Conservation (phyloP, 1,140 invertebrate genomes). For the Lysiphlebus fabarum region DNA sequence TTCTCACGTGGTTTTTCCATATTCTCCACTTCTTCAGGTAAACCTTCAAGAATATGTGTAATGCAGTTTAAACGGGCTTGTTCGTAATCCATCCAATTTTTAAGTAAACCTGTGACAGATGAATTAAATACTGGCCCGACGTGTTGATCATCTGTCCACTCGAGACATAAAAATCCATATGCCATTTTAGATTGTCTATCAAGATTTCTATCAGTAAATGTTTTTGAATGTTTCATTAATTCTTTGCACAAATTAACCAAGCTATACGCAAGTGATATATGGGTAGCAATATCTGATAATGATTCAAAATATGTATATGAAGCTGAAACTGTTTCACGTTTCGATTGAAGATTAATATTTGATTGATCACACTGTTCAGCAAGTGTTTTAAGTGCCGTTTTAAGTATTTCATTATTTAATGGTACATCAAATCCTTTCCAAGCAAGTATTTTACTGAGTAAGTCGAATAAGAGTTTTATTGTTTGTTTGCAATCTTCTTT, state of each 20-base stretch:
- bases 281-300: slow-evolving; percentile 40
- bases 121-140: slow-evolving; percentile 33
- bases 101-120: slow-evolving; percentile 38
- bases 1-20: slow-evolving; percentile 57
- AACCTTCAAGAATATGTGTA: slow-evolving; percentile 52
- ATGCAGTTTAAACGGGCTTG: slow-evolving; percentile 48
- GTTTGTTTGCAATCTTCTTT: slow-evolving; percentile 58
- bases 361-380: slow-evolving; percentile 36
- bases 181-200: slow-evolving; percentile 47
- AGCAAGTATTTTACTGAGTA: slow-evolving; percentile 63
- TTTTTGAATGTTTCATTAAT: slow-evolving; percentile 46
- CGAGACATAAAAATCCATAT: slow-evolving; percentile 40
- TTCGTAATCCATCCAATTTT: slow-evolving; percentile 51
- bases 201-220: slow-evolving; percentile 35
- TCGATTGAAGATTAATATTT: slow-evolving; percentile 36
- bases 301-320: slow-evolving; percentile 49
- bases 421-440: slow-evolving; percentile 72
- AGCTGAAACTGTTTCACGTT: slow-evolving; percentile 45
- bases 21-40: slow-evolving; percentile 53
- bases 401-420: slow-evolving; percentile 58
- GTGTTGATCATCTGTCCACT: slow-evolving; percentile 44
- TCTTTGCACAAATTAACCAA: slow-evolving; percentile 45
- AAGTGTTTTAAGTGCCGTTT: slow-evolving; percentile 46
- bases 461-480: slow-evolving; percentile 60
- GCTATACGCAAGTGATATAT: slow-evolving; percentile 44